Evolutionary conservation across 1,140 invertebrate genomes (phyloP).

Genomic region (Antheraea mylitta): DNA sequence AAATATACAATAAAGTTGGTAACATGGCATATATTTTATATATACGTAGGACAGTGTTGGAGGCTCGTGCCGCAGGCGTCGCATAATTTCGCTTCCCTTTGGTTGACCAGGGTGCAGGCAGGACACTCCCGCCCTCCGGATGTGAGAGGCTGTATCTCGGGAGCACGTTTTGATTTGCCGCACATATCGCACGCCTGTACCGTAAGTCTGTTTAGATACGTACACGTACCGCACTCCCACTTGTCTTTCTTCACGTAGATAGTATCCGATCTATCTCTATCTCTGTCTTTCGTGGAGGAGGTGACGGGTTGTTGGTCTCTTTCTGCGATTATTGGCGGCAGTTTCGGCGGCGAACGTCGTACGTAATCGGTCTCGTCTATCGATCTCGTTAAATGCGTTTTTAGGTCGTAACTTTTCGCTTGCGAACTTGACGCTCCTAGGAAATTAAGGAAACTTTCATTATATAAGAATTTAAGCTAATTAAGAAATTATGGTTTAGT

Average conservation of each 20-base stretch:
- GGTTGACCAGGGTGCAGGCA: constrained; percentile 89
- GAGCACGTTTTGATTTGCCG: constrained; percentile 81
- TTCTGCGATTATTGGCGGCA: constrained; percentile 37
- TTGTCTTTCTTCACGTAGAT: constrained; percentile 39
- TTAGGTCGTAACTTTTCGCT: constrained; percentile 52
- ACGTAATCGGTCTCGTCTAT: constrained; percentile 59
- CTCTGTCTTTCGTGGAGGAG: neutral
- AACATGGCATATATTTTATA: constrained; percentile 46
- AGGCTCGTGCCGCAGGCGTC: constrained; percentile 85
- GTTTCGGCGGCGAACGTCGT: constrained; percentile 41
- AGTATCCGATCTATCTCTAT: constrained; percentile 2
- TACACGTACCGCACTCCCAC: constrained; percentile 87
- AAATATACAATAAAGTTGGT: no score
- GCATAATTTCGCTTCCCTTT: constrained; percentile 82
- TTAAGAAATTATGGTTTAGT: no score
- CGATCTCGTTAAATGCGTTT: constrained; percentile 63
- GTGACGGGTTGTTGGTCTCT: constrained; percentile 24
- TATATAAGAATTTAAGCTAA: no score
- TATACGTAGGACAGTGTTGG: constrained; percentile 89
- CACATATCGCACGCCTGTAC: constrained; percentile 88
- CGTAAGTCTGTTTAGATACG: constrained; percentile 81
- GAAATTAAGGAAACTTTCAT: constrained; percentile 5
- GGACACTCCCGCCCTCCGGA: constrained; percentile 88
- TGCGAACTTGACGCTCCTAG: constrained; percentile 35
- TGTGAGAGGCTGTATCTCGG: constrained; percentile 83